These are phyloP conservation scores for Pachypanchax playfairii DNA, from an alignment of 2,113 vertebrate genomes.

Conservation along the genomic window DNA sequence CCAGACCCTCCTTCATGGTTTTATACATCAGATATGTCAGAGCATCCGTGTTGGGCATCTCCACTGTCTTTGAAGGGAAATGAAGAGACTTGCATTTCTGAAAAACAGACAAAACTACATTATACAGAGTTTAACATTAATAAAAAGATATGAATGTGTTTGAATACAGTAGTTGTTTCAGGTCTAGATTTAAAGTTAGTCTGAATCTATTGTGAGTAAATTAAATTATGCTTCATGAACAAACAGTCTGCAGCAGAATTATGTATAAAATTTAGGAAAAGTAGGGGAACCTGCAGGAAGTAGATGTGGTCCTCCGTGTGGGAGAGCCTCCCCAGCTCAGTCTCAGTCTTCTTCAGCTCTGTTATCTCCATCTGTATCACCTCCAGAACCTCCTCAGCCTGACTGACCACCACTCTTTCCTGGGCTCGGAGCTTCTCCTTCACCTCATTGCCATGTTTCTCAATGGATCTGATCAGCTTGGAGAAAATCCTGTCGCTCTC, in stretches of 20 bases:
- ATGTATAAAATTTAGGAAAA: too few relatives aligned
- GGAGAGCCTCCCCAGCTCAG: constrained; percentile 71
- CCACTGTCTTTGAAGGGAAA: constrained; percentile 52
- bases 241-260: background rate
- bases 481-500: constrained; percentile 79
- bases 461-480: constrained; percentile 73
- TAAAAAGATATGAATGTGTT: too few relatives aligned
- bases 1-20: constrained; percentile 63
- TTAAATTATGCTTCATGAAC: background rate
- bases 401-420: constrained; percentile 65
- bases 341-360: constrained; percentile 39
- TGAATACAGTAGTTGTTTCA: too few relatives aligned
- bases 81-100: constrained; percentile 70
- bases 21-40: constrained; percentile 74
- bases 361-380: constrained; percentile 68
- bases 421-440: constrained; percentile 72
- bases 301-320: constrained; percentile 70
- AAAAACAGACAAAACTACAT: background rate
- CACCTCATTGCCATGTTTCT: constrained; percentile 72
- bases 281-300: constrained; percentile 83
- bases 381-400: constrained; percentile 71
- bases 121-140: too few relatives aligned
- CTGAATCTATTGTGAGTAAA: background rate
- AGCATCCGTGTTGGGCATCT: constrained; percentile 63
- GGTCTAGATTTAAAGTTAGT: background rate